phyloP scores from a whole-genome alignment of 2,888 invertebrate species.

The Scotopteryx bipunctaria region DNA sequence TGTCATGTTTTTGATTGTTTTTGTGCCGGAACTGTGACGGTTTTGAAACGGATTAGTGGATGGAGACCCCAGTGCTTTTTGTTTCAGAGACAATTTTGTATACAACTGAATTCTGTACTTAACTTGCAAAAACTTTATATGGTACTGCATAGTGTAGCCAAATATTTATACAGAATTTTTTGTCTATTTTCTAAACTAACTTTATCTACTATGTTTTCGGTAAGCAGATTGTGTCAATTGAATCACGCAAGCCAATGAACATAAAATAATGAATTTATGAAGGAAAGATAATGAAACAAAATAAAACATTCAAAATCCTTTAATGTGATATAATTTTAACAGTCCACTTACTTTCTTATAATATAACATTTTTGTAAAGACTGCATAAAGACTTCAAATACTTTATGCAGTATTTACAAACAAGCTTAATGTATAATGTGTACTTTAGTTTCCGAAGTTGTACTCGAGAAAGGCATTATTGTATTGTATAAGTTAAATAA shows the following conservation, averaged over 20 bases:
- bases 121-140: too few species aligned
- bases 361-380: constrained; percentile 35
- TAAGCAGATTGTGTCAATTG: constrained; percentile 78
- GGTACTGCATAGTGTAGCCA: background rate
- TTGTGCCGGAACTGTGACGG: too few species aligned
- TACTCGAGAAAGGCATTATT: constrained; percentile 57
- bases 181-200: constrained; percentile 6
- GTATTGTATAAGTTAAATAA: background rate
- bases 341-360: constrained; percentile 73
- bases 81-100: too few species aligned
- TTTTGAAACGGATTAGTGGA: too few species aligned
- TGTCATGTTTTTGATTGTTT: too few species aligned
- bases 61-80: too few species aligned
- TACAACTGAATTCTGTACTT: too few species aligned
- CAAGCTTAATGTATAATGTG: constrained; percentile 7
- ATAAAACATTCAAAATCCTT: constrained; percentile 57
- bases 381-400: constrained; percentile 26
- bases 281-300: constrained; percentile 63
- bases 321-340: constrained; percentile 79
- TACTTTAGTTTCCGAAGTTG: constrained; percentile 43
- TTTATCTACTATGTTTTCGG: constrained; percentile 40
- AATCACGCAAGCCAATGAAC: constrained; percentile 60
- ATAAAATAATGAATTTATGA: constrained; percentile 43
- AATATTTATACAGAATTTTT: background rate
- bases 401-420: constrained; percentile 6